Base-by-base conservation (phyloP, 1,140 invertebrate genomes). In the Aphaenogaster floridana region DNA sequence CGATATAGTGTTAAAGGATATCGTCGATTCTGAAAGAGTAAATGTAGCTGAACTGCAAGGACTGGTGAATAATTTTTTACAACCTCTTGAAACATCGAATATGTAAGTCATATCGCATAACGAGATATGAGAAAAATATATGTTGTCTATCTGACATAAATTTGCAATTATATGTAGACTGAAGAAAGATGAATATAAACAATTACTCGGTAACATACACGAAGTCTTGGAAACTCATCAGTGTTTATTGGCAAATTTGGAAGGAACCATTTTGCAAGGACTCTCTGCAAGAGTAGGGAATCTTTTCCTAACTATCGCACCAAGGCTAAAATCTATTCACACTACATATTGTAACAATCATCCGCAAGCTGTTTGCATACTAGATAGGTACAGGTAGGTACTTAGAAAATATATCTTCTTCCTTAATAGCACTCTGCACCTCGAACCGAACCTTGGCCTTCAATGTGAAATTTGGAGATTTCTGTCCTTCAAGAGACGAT, bases 1-100 rank as follows among this genome's bases (percentile, higher is more conserved):
- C 81, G 97, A 97, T 92, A 97, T 98, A 90, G 98, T 99, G n/a
- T 95, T 99, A 66, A 98, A 98, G 94, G 99, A 99, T 96, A 97
- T 99, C 42, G 97, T 99, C 84, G 98, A 99, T 92, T 99, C 98
- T 39, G 99, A 99, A 95, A 97, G 97, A 92, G 97, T 97, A 0
- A 98, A 99, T 96, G 97, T 99, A 52, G 97, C 97, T 50, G 98
- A 99, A 95, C 96, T 99, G 91, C 98, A 98, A 92, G 97, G 97
- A 71, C 96, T 99, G 72, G 96, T 98, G 77, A 97, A 97, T 90
- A 98, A 97, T 93, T 99, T 98, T 94, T 95, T 99, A 79, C 96
- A 97, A 90, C 98, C 98, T 34, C 95, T 99, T 88, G 97, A 98
- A 94, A 97, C 97, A 92, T 97, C 97, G 92, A 97, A 97, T 90